Base-by-base conservation (phyloP, 1,140 invertebrate species). In the Chrysoperla carnea region DNA sequence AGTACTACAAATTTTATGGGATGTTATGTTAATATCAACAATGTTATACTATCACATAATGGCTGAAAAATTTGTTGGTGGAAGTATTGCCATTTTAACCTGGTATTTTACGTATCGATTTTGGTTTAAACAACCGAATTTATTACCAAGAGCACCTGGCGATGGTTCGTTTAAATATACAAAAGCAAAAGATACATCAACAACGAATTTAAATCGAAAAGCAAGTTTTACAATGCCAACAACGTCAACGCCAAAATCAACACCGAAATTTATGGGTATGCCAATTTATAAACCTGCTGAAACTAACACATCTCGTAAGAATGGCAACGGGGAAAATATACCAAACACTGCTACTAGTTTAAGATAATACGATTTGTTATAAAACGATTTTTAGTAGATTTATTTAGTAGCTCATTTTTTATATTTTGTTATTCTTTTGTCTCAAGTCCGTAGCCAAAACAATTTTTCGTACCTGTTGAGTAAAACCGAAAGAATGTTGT, bases 41-140 rank as follows among this genome's bases (percentile, higher is more conserved):
- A 76, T 94, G 57, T 63, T 95, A 1, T 93, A 94, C 62, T 96
- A 91, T 67, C 93, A 97, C 59, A 84, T 81, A 33, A 87, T 95
- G 78, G 74, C 91, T 23, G 90, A 96, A 58, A 97, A 98, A 61
- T 78, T 98, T 40, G 56, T 91, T 6, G 92, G 85, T 46, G 85
- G 86, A 11, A 66, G 81, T 12, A 67, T 87, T 50, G 91, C 91
- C 2, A 77, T 95, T 49, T 52, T 81, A 6, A 82, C 81, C 17
- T 97, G 93, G 93, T 94, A 84, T 68, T 58, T 89, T 14, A 92
- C 86, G 0, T 98, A 98, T 59, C 70, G 77, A 46, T 70, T 82
- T 44, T 84, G 84, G 76, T 95, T 78, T 61, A 69, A 63, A 36
- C 59, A 72, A 17, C 63, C 70, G 8, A 68, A 65, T 40, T 49